These are phyloP conservation scores for Nycteola revayana DNA, from an alignment of 2,888 invertebrate genomes.

Conservation along the genomic window DNA sequence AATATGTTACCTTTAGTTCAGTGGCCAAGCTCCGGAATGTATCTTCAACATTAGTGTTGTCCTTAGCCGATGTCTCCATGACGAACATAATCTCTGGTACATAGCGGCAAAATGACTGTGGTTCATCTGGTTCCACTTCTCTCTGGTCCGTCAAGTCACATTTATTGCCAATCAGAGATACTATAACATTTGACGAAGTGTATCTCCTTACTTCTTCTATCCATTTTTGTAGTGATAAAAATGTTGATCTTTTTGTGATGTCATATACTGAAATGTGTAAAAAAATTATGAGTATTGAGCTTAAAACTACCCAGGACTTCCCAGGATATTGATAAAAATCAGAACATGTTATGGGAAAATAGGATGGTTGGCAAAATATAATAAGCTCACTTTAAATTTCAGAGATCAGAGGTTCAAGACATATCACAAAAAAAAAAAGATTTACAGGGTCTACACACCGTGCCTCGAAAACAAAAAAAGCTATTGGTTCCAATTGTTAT, in stretches of 20 bases:
- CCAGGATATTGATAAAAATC: no score
- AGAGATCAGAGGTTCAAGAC: no score
- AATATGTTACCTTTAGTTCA: conserved; percentile 92
- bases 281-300: no score
- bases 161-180: conserved; percentile 96
- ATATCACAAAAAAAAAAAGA: no score
- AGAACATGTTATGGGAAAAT: no score
- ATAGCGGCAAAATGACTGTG: conserved; percentile 92
- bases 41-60: conserved; percentile 94
- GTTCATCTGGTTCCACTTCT: conserved; percentile 93
- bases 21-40: conserved; percentile 93
- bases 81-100: conserved; percentile 93
- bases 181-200: conserved; percentile 94
- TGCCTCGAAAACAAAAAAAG: no score
- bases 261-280: conserved; percentile 88
- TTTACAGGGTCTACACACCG: no score
- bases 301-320: no score
- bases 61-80: conserved; percentile 95
- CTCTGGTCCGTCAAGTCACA: conserved; percentile 91
- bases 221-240: conserved; percentile 96
- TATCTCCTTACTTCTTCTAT: conserved; percentile 97
- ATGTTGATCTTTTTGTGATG: conserved; percentile 95
- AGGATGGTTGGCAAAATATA: no score
- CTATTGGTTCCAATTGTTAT: no score
- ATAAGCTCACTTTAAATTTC: no score